These are phyloP conservation scores for Potamilus streckersoni DNA, from an alignment of 1,140 invertebrate genomes.

Conservation along the genomic window DNA sequence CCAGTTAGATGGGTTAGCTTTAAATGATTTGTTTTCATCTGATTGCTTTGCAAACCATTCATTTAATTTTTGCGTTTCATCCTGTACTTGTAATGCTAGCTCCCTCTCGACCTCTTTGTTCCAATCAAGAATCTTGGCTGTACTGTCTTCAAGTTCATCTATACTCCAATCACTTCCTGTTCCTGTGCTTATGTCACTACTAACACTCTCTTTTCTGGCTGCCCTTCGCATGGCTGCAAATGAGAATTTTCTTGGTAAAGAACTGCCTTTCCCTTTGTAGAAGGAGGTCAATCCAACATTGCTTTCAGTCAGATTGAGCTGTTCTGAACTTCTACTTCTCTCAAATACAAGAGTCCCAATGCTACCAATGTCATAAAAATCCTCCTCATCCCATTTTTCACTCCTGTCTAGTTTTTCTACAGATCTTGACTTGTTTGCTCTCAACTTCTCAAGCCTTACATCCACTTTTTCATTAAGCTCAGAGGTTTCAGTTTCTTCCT, in stretches of 20 bases:
- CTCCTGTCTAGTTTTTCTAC: constrained; percentile 18
- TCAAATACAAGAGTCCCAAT: constrained; percentile 29
- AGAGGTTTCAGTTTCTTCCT: constrained; percentile 10
- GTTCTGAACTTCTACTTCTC: constrained; percentile 27
- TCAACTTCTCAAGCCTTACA: constrained; percentile 9
- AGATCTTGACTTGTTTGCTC: constrained; percentile 21
- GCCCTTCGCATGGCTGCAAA: too few relatives aligned
- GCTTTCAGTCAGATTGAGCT: constrained; percentile 18
- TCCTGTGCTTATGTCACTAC: constrained; percentile 28
- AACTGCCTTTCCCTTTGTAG: not conserved
- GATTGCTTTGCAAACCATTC: constrained; percentile 26
- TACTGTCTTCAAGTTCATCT: constrained; percentile 22
- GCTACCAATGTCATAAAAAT: constrained; percentile 16
- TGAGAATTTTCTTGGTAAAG: too few relatives aligned
- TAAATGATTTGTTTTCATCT: too few relatives aligned
- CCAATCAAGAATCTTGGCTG: constrained; percentile 21
- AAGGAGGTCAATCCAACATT: constrained; percentile 19
- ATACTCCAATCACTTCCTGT: constrained; percentile 33
- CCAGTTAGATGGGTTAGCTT: too few relatives aligned
- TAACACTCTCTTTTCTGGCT: constrained; percentile 19
- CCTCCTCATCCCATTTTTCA: constrained; percentile 16
- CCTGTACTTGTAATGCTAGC: constrained; percentile 23
- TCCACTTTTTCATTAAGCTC: constrained; percentile 3
- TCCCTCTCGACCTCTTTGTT: constrained; percentile 26
- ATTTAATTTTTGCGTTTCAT: constrained; percentile 30